phyloP scores from a whole-genome alignment of 2,797 vertebrate genomes.

The Coendou prehensilis region DNA sequence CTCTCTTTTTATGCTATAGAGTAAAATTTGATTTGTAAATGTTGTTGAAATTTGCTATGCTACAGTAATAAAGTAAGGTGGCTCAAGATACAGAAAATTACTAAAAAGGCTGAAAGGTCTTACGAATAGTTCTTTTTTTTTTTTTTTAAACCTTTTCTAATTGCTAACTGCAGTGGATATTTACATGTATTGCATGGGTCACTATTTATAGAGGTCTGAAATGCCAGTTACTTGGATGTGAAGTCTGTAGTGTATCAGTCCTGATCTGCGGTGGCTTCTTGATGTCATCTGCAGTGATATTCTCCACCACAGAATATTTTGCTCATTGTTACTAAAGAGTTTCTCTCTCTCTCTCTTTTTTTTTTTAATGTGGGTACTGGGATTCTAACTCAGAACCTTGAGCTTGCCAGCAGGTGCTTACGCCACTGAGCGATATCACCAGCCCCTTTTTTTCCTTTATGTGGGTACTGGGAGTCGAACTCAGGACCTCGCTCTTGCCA shows the following conservation, averaged over 20 bases:
- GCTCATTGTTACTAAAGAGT: not conserved
- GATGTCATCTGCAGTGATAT: not conserved
- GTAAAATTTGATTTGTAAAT: conserved; percentile 2
- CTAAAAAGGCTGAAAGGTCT: not conserved
- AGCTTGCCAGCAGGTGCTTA: too few species aligned
- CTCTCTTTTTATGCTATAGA: not conserved
- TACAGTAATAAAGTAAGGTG: not conserved
- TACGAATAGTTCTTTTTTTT: not conserved
- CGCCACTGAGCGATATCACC: too few species aligned
- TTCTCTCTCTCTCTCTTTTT: not conserved
- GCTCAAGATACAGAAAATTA: not conserved
- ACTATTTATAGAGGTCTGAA: not conserved
- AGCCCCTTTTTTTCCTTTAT: too few species aligned
- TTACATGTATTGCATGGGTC: not conserved
- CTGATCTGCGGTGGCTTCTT: not conserved
- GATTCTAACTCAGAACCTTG: too few species aligned
- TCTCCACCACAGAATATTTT: not conserved
- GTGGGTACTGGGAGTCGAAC: too few species aligned
- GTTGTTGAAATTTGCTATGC: not conserved
- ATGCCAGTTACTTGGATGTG: not conserved
- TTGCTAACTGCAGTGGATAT: not conserved
- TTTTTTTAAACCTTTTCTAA: not conserved
- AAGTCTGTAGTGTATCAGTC: not conserved
- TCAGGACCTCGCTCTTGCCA: too few species aligned
- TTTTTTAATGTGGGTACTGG: too few species aligned